Percentiles rank a stretch among this genome's conserved stretches.
phyloP scores from a whole-genome alignment of 2,888 invertebrate genomes.

The Lepidonotus clava region DNA sequence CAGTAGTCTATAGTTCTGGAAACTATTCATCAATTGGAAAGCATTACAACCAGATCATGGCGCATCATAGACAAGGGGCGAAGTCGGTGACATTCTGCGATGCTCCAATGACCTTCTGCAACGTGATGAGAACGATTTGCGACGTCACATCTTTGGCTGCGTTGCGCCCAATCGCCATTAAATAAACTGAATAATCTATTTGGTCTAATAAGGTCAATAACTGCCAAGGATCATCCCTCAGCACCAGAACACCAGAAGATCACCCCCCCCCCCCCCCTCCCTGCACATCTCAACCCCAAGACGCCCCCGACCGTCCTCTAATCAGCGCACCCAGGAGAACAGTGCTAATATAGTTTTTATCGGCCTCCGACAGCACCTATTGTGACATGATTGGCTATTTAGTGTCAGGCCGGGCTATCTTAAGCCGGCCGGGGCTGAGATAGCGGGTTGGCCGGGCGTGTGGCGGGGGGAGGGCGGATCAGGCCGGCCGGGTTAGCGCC shows the following conservation, averaged over 20 bases:
- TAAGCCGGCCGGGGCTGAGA: not conserved
- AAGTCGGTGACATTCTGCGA: no score
- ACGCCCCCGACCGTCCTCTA: not conserved
- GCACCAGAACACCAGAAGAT: not conserved
- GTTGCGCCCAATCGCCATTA: no score
- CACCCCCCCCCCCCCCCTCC: not conserved
- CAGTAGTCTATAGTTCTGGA: no score
- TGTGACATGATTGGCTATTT: constrained; percentile 48
- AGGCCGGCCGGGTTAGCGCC: not conserved
- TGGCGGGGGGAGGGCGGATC: not conserved
- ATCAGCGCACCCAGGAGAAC: constrained; percentile 1
- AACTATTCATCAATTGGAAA: no score
- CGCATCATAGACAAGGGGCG: no score
- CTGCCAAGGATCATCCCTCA: no score
- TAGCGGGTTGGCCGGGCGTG: not conserved
- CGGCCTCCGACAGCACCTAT: constrained; percentile 8
- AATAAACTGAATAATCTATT: no score
- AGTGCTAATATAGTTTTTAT: constrained; percentile 43
- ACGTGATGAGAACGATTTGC: no score
- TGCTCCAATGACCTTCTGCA: no score
- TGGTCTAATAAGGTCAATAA: no score
- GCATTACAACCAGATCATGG: no score
- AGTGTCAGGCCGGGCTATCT: constrained; percentile 48
- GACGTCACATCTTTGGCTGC: no score
- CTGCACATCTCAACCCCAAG: not conserved